Evolutionary conservation across 1,140 invertebrate species (phyloP).

Genomic region (Metopolophium dirhodum): DNA sequence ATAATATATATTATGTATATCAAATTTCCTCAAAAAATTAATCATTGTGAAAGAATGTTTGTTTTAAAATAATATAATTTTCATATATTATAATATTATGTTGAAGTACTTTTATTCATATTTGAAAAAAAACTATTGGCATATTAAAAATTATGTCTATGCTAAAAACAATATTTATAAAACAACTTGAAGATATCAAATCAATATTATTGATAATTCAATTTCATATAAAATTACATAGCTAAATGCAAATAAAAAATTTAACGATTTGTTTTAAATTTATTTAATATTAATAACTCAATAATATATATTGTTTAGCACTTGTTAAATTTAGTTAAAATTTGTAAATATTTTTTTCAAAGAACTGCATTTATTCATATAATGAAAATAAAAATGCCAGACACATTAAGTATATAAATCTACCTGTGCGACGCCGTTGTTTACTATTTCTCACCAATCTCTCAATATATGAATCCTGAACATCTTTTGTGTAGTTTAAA

Average conservation of each 20-base stretch:
- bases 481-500: neutral
- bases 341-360: neutral
- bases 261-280: neutral
- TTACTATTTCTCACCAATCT: neutral
- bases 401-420: neutral
- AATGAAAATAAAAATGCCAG: neutral
- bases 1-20: neutral
- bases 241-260: too few species aligned
- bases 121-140: neutral
- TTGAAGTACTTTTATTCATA: neutral
- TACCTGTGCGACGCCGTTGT: slow-evolving; percentile 30
- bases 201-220: neutral
- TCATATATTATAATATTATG: neutral
- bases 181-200: neutral
- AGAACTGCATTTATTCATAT: neutral
- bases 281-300: neutral
- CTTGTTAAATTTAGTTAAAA: neutral
- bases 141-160: neutral
- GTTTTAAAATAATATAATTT: neutral
- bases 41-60: neutral
- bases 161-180: neutral
- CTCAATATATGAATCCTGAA: slow-evolving; percentile 27
- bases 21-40: neutral
- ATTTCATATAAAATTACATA: neutral
- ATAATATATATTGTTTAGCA: neutral